Evolutionary conservation across 2,797 vertebrate species (phyloP).

Genomic region (Ciconia nigra): DNA sequence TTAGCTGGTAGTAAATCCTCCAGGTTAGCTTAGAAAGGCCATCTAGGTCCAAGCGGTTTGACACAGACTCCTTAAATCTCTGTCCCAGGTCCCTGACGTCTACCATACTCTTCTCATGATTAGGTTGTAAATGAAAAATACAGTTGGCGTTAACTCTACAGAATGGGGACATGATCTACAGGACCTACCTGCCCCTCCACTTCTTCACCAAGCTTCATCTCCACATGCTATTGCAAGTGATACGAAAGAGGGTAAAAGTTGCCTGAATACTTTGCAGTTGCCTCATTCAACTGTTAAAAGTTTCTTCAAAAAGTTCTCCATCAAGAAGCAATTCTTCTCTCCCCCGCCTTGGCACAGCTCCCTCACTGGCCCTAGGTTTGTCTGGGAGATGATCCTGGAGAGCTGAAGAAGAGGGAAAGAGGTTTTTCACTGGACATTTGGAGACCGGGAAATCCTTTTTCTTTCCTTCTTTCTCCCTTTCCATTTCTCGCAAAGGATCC

Average conservation of each 20-base stretch:
- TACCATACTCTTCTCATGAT: conserved; percentile 47
- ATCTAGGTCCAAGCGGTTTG: conserved; percentile 46
- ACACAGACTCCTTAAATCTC: conserved; percentile 63
- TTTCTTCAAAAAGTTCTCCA: not conserved
- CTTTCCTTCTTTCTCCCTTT: not conserved
- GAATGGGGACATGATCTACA: conserved; percentile 40
- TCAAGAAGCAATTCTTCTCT: not conserved
- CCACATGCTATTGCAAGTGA: not conserved
- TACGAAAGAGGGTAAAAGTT: not conserved
- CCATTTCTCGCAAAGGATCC: not conserved
- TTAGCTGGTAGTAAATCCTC: conserved; percentile 59
- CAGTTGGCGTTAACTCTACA: not conserved
- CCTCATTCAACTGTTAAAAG: not conserved
- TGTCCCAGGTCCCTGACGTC: not conserved
- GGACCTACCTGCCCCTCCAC: not conserved
- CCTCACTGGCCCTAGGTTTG: not conserved
- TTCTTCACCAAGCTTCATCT: not conserved
- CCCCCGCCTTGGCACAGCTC: accelerated
- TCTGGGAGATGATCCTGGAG: not conserved
- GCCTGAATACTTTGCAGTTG: not conserved
- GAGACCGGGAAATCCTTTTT: not conserved
- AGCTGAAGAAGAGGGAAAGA: not conserved
- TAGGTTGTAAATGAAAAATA: conserved; percentile 70
- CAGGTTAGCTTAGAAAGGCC: conserved; percentile 48
- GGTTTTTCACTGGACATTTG: not conserved